A percentile compares a stretch with the other conserved stretches of the same genome.
Conservation (phyloP, 2,888 invertebrate species). For the Imbricaverruca yamaguchii region DNA sequence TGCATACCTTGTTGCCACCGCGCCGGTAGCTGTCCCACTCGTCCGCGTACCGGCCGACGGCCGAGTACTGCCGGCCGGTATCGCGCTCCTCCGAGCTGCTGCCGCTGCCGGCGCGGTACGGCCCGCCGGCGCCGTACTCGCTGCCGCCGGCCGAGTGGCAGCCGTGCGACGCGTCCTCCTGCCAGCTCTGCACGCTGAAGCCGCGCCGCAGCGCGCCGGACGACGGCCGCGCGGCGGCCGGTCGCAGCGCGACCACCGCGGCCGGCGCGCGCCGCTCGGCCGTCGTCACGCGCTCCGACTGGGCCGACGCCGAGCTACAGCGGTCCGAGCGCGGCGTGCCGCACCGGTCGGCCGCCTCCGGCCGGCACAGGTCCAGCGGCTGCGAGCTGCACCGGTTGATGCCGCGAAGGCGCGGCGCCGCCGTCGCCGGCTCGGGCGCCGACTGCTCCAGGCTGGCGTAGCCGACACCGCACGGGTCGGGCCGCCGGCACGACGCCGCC, state of each 20-base stretch:
- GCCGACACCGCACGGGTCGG: constrained; percentile 21
- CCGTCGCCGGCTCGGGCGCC: constrained; percentile 7
- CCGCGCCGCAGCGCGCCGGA: not conserved
- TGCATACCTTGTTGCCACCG: not conserved
- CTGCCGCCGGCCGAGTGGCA: constrained; percentile 1
- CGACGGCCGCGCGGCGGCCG: constrained; percentile 16
- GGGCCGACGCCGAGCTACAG: constrained; percentile 17
- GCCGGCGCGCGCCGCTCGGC: constrained; percentile 10
- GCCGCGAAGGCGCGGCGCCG: not conserved
- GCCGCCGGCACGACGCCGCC: constrained; percentile 24
- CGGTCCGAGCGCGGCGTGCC: constrained; percentile 7
- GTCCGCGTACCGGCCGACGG: not conserved
- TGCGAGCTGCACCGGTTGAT: constrained; percentile 20
- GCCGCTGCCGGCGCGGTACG: not conserved
- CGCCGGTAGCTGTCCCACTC: not conserved
- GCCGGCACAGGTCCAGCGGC: constrained; percentile 21
- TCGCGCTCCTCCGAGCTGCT: constrained; percentile 13
- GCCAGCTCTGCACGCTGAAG: constrained; percentile 6
- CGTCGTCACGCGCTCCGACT: not conserved
- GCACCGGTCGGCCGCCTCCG: constrained; percentile 20
- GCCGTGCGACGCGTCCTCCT: not conserved
- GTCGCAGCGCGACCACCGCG: not conserved
- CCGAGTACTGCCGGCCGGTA: too few species aligned
- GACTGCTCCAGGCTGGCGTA: not conserved
- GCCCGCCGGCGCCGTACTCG: not conserved